Base-by-base conservation (phyloP, 2,888 invertebrate species). In the Priocnemis perturbator region DNA sequence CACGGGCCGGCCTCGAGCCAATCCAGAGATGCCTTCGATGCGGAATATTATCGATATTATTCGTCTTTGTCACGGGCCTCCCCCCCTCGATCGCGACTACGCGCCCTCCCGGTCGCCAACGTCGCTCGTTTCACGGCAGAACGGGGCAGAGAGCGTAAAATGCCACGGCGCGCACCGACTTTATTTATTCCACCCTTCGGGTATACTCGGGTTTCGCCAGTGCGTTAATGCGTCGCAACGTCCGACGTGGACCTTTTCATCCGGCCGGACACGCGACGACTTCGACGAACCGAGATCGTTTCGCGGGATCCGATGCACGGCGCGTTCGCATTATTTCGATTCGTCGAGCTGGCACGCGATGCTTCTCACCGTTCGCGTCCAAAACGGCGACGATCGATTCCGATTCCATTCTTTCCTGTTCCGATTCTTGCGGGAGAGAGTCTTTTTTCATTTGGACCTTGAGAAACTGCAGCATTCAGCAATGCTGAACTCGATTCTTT, bases 11-110 rank as follows among this genome's bases (percentile, higher is more conserved):
- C 60, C 67, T 48, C 74, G 76, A 78, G 78, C 75, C 79, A 76
- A 77, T 74, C 74, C 75, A 71, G 77, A 79, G 76, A 81, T 77
- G 80, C 70, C 71, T 74, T 66, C 73, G 70, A 73, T 70, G 77
- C 66, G 74, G 75, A 83, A 81, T 81, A 84, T 83, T 83, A 81
- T 83, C 84, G 82, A 81, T 81, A 81, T 82, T 82, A 80, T 80
- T 83, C 76, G 74, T 84, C 81, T 79, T 82, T 82, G 79, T 82
- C 81, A 58, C 50, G 7, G 66, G 65, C 67, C 76, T 68, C 70
- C 70, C 67, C 76, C 69, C 70, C 70, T 61, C 76, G 60, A 58
- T 9, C 60, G 56, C 17, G 23, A 23, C 55, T 19, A 3, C 19
- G 3, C 5, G 14, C 53, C 20, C 14, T 19, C 14, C 53, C 47